A percentile compares a stretch with the other conserved stretches of the same genome.
These are phyloP conservation scores for Odontamblyopus lacepedii DNA, from an alignment of 2,797 vertebrate species.

Conservation along the genomic window DNA sequence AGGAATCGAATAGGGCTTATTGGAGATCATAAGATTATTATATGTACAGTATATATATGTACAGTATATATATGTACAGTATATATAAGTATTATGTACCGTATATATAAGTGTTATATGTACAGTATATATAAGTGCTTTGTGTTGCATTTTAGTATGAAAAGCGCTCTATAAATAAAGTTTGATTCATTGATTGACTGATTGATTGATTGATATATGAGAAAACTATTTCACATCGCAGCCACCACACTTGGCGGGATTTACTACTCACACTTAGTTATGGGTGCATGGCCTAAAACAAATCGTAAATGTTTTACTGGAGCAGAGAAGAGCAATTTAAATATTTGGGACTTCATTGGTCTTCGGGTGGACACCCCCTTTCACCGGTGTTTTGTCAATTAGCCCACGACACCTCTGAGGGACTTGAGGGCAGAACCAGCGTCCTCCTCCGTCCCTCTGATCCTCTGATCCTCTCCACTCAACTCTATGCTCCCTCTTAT, in stretches of 20 bases:
- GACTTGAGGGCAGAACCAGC: neutral
- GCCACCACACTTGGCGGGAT: neutral
- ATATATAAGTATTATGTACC: too few species aligned
- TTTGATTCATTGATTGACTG: too few species aligned
- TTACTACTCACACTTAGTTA: too few species aligned
- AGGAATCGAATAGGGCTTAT: too few species aligned
- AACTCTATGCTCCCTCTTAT: neutral
- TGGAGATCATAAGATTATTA: too few species aligned
- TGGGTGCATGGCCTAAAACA: neutral
- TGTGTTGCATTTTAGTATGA: too few species aligned
- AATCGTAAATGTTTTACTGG: neutral
- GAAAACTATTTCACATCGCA: neutral
- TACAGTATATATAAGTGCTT: too few species aligned
- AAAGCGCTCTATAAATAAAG: too few species aligned
- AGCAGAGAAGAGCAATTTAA: neutral
- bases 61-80: too few species aligned
- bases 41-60: too few species aligned
- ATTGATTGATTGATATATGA: too few species aligned
- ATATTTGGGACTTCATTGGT: neutral
- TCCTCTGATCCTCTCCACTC: neutral
- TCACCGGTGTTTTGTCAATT: neutral
- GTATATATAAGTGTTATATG: too few species aligned
- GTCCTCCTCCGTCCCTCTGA: neutral
- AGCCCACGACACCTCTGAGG: neutral
- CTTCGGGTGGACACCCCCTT: neutral